These are phyloP conservation scores for Epinotia brunnichana DNA, from an alignment of 2,888 invertebrate genomes.

Conservation along the genomic window DNA sequence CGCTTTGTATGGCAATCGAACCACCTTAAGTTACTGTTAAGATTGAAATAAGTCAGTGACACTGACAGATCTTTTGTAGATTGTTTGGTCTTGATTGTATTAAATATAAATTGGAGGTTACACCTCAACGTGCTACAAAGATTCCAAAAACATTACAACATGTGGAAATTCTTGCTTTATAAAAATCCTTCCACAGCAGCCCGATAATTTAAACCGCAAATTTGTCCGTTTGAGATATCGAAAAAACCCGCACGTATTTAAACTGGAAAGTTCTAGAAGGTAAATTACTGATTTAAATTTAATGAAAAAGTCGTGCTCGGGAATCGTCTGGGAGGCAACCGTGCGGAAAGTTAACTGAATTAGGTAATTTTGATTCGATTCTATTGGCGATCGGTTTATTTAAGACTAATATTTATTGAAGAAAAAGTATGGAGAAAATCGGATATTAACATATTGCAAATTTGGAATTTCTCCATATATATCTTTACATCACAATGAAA, in stretches of 20 bases:
- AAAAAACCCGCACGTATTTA: constrained; percentile 23
- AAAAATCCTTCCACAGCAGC: background rate
- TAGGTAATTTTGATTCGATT: constrained; percentile 33
- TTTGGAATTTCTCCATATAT: background rate
- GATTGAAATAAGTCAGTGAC: too few relatives aligned
- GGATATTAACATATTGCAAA: background rate
- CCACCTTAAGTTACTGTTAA: too few relatives aligned
- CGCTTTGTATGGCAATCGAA: too few relatives aligned
- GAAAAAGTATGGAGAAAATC: background rate
- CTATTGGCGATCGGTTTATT: constrained; percentile 25
- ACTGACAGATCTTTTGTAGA: too few relatives aligned
- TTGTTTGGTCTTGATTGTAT: too few relatives aligned
- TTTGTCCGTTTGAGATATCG: background rate
- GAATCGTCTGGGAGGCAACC: constrained; percentile 15
- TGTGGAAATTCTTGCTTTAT: background rate
- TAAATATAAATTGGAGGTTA: too few relatives aligned
- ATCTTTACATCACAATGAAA: too few relatives aligned
- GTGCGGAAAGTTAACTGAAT: constrained; percentile 42
- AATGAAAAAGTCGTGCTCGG: constrained; percentile 38
- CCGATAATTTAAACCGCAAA: background rate
- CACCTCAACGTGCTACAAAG: too few relatives aligned
- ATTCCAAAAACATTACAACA: too few relatives aligned
- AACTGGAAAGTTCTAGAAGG: constrained; percentile 25
- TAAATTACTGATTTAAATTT: constrained; percentile 41
- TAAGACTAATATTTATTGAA: background rate